Conservation (phyloP, 2,888 invertebrate species). For the Cheilosia impressa region DNA sequence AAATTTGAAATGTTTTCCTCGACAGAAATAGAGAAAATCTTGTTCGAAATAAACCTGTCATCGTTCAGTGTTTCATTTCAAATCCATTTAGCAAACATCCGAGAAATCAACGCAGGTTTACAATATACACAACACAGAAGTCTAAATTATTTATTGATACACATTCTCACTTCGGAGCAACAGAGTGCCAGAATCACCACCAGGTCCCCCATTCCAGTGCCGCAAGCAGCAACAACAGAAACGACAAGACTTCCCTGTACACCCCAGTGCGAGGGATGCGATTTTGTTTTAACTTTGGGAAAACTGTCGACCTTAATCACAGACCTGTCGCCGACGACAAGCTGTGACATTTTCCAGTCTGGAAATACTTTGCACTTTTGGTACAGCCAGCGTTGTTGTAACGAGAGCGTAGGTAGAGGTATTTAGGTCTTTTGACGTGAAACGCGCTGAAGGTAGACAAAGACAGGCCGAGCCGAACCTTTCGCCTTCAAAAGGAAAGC, state of each 20-base stretch:
- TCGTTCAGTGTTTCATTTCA: conserved; percentile 52
- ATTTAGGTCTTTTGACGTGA: background rate
- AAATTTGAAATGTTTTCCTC: conserved; percentile 21
- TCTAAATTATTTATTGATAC: conserved; percentile 70
- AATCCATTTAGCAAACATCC: conserved; percentile 46
- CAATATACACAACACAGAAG: conserved; percentile 23
- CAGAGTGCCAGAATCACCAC: conserved; percentile 34
- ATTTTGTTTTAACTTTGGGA: conserved; percentile 70
- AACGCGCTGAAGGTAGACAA: conserved; percentile 26
- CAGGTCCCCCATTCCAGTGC: background rate
- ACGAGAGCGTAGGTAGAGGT: background rate
- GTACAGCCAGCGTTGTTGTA: conserved; percentile 9
- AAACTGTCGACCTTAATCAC: conserved; percentile 78
- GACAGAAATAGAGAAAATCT: conserved; percentile 28
- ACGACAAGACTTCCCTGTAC: background rate
- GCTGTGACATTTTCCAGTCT: conserved; percentile 76
- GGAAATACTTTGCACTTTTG: conserved; percentile 67
- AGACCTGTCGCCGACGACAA: conserved; percentile 77
- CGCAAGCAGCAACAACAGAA: background rate
- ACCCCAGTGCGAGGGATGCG: conserved; percentile 6
- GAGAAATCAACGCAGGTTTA: conserved; percentile 56
- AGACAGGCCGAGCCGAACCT: conserved; percentile 23
- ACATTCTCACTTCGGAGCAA: conserved; percentile 40
- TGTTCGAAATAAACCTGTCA: conserved; percentile 59
- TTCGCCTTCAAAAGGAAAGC: conserved; percentile 25